A percentile compares a stretch with the other conserved stretches of the same genome.
Evolutionary conservation across 2,888 invertebrate genomes (phyloP).

Genomic region (Diarsia dahlii): DNA sequence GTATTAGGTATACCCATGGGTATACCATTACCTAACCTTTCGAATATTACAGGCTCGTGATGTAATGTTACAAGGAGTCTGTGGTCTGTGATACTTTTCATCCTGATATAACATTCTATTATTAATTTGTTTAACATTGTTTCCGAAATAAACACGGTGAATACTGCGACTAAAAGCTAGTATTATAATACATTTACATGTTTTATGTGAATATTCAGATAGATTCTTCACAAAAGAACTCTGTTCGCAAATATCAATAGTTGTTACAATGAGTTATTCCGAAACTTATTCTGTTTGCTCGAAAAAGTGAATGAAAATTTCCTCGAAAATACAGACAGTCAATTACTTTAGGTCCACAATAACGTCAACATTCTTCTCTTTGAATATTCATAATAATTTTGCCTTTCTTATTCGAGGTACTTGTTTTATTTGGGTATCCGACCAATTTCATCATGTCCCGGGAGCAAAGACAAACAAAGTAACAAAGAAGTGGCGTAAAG

Average conservation of each 20-base stretch:
- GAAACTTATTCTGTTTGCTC: conserved; percentile 26
- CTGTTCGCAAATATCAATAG: conserved; percentile 34
- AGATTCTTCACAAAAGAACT: conserved; percentile 16
- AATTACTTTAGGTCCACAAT: conserved; percentile 34
- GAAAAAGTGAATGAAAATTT: conserved; percentile 27
- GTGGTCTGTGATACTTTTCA: background rate
- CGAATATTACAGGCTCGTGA: no score
- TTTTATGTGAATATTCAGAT: conserved; percentile 19
- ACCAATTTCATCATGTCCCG: conserved; percentile 66
- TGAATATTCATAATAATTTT: conserved; percentile 52
- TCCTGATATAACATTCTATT: background rate
- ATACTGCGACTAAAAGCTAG: background rate
- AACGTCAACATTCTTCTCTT: conserved; percentile 34
- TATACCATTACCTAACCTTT: no score
- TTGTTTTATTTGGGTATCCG: conserved; percentile 55
- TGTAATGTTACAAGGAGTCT: no score
- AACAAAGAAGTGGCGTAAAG: conserved; percentile 74
- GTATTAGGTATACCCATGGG: no score
- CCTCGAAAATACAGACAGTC: conserved; percentile 30
- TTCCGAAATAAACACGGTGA: background rate
- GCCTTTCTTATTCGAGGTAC: conserved; percentile 24
- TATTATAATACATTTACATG: conserved; percentile 30
- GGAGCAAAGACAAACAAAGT: conserved; percentile 68
- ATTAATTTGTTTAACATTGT: background rate
- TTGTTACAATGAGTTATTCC: conserved; percentile 22